Base-by-base conservation (phyloP, 2,888 invertebrate species). In the Halictus ligatus region DNA sequence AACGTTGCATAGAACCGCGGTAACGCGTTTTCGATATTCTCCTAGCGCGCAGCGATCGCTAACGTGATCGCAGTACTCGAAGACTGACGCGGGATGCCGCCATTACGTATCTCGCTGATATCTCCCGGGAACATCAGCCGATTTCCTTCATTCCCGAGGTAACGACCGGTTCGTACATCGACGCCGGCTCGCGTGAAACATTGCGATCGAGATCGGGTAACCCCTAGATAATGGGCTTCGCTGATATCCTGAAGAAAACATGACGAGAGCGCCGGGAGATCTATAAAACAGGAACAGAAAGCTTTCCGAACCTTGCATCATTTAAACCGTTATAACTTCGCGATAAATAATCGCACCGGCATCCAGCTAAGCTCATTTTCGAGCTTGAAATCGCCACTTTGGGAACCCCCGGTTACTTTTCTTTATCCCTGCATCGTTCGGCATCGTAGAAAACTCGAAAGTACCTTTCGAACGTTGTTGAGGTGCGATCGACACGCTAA, bases 1-100 rank as follows among this genome's bases (percentile, higher is more conserved):
- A 78, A 80, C 76, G 76, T 83, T 77, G 89, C 80, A 73, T 78
- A 75, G 74, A n/a, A 79, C 78, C 58, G 74, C 73, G 84, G 60
- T 89, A 89, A 89, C 87, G 87, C 85, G 69, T 84, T 89, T 87
- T 89, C 87, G 85, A 89, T 90, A 89, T 90, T 90, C 89, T 76
- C 54, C 87, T 67, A 82, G 54, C 54, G 54, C 54, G 50, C 50
- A 58, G 80, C 84, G 87, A 85, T 78, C 85, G 71, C 81, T 75
- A 87, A 90, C 89, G 88, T 87, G 91, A 91, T 90, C 86, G 83
- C 75, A 74, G 72, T 86, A 90, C 85, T 91, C 87, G 89, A 88
- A 82, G 83, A 76, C 82, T 87, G 85, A 87, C 87, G 78, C 64
- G 80, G 79, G 81, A 83, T 71, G 78, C 75, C 77, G 40, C 80